Evolutionary conservation across 2,797 vertebrate species (phyloP), one percentile per base, ranked within the genome.

Genomic region (Enteromius thamalakanensis): DNA sequence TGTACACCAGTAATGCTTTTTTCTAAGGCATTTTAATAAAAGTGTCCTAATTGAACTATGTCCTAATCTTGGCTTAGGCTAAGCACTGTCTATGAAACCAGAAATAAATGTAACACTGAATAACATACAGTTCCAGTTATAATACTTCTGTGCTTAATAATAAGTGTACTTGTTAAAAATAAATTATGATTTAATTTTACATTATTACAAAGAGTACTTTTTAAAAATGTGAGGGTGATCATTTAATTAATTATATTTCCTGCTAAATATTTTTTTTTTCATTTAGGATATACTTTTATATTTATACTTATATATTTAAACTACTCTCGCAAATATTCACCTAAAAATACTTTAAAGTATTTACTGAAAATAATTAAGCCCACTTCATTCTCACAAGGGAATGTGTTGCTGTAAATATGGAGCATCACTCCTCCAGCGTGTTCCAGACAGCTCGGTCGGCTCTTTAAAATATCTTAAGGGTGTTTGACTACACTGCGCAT

Each of bases 381-480:
- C 7, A 9, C 3, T 76, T 76, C 6, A 42, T 76, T 60, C 15
- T 42, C 4, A 26, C 11, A 29, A 23, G 15, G 55, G n/a, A 76
- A 29, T 76, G n/a, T 60, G 68, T 60, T 47, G 47, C 40, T 45
- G 26, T 26, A 47, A 49, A 32, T 65, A 77, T 64, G 42, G 17
- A 64, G n/a, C 76, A 47, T 29, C 58, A 32, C n/a, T 78, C 26
- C 42, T 78, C 23, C 14, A 47, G 23, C 42, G 40, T 49, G 42
- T 34, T 78, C 10, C 19, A 65, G 51, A 26, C 21, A 17, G 6
- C 34, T 76, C 32, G 58, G n/a, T 5, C 34, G 6, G 21, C 72
- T 62, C 60, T 45, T 76, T 60, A 60, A 76, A 76, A 55, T 37
- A n/a, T 26, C 74, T 49, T n/a, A 78, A 64, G 37, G 42, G 55